Conservation (phyloP, 2,888 invertebrate genomes). For the Venusia cambrica region DNA sequence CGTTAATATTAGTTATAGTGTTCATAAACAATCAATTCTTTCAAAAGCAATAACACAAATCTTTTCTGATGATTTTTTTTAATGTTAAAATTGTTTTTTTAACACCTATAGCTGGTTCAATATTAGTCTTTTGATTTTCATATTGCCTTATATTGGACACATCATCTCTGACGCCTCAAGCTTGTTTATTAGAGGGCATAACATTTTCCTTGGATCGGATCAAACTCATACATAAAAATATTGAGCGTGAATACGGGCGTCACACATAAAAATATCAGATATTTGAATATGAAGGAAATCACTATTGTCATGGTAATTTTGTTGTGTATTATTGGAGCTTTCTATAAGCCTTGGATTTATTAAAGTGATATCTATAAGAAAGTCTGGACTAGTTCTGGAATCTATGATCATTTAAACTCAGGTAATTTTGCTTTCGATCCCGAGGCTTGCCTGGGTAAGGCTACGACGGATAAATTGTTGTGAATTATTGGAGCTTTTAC, state of each 20-base stretch:
- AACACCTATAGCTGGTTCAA: neutral
- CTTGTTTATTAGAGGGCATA: constrained; percentile 17
- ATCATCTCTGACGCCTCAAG: constrained; percentile 13
- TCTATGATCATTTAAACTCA: no score
- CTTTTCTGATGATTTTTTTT: no score
- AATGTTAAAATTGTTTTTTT: constrained; percentile 1
- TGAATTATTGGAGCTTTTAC: no score
- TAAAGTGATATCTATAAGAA: constrained; percentile 11
- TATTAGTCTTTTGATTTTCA: constrained; percentile 13
- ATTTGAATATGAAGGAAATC: constrained; percentile 19
- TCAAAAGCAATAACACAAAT: no score
- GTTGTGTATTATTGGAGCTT: neutral
- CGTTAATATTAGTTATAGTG: no score
- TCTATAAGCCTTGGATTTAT: constrained; percentile 9
- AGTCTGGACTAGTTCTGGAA: no score
- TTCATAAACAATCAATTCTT: no score
- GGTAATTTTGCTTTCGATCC: no score
- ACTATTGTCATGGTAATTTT: constrained; percentile 6
- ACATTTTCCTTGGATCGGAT: constrained; percentile 17
- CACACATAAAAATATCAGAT: no score
- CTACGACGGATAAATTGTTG: no score
- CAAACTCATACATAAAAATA: constrained; percentile 17
- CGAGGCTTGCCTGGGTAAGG: no score
- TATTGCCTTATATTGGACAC: constrained; percentile 13
- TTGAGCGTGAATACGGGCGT: constrained; percentile 8